A percentile compares a stretch with the other conserved stretches of the same genome.
phyloP scores from a whole-genome alignment of 2,888 invertebrate genomes.

The Troides oblongomaculatus region DNA sequence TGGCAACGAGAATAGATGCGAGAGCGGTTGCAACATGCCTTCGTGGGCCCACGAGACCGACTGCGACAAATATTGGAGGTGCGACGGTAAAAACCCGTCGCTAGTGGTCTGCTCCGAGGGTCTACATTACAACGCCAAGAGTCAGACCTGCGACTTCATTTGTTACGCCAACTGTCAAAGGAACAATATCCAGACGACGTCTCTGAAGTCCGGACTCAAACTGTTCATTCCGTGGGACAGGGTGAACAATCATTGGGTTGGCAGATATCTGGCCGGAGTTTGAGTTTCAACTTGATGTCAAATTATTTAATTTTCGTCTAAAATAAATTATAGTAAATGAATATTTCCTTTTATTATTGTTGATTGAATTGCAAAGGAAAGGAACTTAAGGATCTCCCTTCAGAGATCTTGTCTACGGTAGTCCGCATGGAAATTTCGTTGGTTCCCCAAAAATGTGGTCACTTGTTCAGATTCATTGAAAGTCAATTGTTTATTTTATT shows the following conservation, averaged over 20 bases:
- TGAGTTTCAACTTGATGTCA: no score
- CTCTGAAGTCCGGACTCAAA: constrained; percentile 44
- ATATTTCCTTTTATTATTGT: no score
- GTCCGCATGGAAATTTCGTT: no score
- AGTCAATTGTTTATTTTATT: no score
- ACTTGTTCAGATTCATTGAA: no score
- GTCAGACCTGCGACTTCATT: constrained; percentile 59
- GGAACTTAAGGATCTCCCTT: no score
- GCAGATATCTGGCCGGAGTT: constrained; percentile 3
- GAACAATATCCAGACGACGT: constrained; percentile 41
- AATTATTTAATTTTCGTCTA: no score
- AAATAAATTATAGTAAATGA: no score
- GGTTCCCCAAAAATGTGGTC: no score
- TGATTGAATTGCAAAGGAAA: no score
- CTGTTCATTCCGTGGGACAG: constrained; percentile 56
- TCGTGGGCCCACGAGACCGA: constrained; percentile 48
- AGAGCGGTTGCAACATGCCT: constrained; percentile 39
- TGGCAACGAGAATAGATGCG: constrained; percentile 45
- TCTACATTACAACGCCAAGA: constrained; percentile 57
- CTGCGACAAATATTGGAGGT: constrained; percentile 58
- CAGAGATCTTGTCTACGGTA: no score
- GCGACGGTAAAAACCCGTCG: constrained; percentile 35
- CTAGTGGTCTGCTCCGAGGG: constrained; percentile 58
- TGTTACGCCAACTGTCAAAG: constrained; percentile 55
- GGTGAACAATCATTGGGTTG: constrained; percentile 37